Percentiles rank a stretch among this genome's conserved stretches.
phyloP scores from a whole-genome alignment of 1,140 invertebrate species.

The Colletes gigas region DNA sequence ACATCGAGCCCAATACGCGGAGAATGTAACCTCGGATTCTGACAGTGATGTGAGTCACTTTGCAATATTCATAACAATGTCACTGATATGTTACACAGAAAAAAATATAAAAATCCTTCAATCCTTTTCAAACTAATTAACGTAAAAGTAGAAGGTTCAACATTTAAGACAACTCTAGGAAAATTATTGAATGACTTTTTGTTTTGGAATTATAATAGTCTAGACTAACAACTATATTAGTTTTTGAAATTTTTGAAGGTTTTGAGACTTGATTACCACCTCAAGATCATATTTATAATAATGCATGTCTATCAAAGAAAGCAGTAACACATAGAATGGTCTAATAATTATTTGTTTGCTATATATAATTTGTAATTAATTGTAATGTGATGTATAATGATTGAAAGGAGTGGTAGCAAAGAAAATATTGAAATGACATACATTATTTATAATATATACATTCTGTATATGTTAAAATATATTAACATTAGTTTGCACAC shows the following conservation, averaged over 20 bases:
- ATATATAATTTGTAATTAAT: neutral
- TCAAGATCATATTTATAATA: neutral
- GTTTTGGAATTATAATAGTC: too few relatives aligned
- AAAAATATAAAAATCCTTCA: neutral
- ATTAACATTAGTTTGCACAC: conserved; percentile 18
- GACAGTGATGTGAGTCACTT: conserved; percentile 66
- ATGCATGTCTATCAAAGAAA: too few relatives aligned
- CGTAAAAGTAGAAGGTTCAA: too few relatives aligned
- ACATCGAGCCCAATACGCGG: conserved; percentile 42
- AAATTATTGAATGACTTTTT: too few relatives aligned
- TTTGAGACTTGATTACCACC: too few relatives aligned
- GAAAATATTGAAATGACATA: neutral
- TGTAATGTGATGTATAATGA: neutral
- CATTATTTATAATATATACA: neutral
- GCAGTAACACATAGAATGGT: neutral
- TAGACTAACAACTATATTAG: too few relatives aligned
- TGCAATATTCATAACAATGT: neutral
- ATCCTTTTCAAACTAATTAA: too few relatives aligned
- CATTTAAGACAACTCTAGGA: too few relatives aligned
- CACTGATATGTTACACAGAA: neutral
- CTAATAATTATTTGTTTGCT: too few relatives aligned
- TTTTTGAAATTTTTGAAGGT: too few relatives aligned
- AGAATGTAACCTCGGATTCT: conserved; percentile 57
- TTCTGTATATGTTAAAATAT: conserved; percentile 26
- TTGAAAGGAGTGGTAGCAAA: neutral